These are phyloP conservation scores for Nasonia oneida DNA, from an alignment of 2,888 invertebrate species.

Conservation along the genomic window DNA sequence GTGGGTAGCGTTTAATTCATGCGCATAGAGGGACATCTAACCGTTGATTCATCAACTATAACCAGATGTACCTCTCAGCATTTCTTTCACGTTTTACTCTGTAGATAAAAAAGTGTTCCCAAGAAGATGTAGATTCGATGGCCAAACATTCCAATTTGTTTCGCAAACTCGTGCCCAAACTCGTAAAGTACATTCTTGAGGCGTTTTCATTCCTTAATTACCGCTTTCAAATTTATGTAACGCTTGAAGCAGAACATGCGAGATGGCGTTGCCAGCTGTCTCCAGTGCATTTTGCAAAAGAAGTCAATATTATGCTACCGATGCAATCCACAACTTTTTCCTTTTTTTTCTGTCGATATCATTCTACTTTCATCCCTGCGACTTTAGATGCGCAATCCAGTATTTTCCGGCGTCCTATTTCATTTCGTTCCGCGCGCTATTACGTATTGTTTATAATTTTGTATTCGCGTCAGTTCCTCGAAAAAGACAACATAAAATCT, in stretches of 20 bases:
- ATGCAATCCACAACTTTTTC: background rate
- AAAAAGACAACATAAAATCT: too few relatives aligned
- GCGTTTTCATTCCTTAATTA: background rate
- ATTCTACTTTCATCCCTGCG: too few relatives aligned
- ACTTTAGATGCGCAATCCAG: too few relatives aligned
- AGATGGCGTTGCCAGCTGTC: background rate
- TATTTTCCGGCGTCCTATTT: background rate
- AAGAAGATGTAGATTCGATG: background rate
- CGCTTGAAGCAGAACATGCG: background rate
- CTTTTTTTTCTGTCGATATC: background rate
- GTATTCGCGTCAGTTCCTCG: too few relatives aligned
- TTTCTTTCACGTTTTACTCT: background rate
- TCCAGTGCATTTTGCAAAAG: background rate
- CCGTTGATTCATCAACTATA: background rate
- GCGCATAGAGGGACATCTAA: background rate
- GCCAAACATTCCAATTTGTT: too few relatives aligned
- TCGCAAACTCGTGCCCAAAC: too few relatives aligned
- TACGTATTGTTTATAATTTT: too few relatives aligned
- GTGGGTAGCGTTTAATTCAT: background rate
- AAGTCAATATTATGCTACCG: background rate
- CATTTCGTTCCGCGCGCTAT: background rate
- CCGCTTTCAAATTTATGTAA: background rate
- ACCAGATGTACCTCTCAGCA: background rate
- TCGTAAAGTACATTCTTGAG: too few relatives aligned
- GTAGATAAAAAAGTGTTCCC: background rate